These are phyloP conservation scores for Drosophila robusta DNA, from an alignment of 2,888 invertebrate species.

Conservation along the genomic window DNA sequence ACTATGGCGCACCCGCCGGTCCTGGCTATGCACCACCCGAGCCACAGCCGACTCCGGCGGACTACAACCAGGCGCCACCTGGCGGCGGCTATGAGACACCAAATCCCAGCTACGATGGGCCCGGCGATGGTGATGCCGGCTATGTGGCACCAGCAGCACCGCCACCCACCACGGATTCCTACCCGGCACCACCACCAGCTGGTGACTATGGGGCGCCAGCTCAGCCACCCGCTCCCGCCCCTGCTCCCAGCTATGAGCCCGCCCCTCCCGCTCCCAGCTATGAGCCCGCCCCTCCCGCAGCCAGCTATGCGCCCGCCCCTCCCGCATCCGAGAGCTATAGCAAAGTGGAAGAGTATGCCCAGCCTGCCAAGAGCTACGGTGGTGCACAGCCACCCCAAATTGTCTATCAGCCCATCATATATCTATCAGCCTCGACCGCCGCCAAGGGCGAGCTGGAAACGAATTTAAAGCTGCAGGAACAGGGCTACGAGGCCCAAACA, in stretches of 20 bases:
- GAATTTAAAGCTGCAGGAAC: constrained; percentile 13
- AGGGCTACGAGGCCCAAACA: constrained; percentile 22
- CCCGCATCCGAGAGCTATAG: constrained; percentile 31
- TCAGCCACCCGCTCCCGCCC: constrained; percentile 8
- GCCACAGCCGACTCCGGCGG: constrained; percentile 16
- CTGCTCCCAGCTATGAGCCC: constrained; percentile 30
- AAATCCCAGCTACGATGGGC: constrained; percentile 55
- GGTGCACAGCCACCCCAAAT: constrained; percentile 63
- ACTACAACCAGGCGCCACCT: constrained; percentile 33
- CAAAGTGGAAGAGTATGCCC: constrained; percentile 41
- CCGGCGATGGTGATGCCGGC: constrained; percentile 63
- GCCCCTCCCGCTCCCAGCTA: constrained; percentile 22
- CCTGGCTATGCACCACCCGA: constrained; percentile 39
- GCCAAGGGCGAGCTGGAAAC: constrained; percentile 7
- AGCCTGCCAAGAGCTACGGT: constrained; percentile 33
- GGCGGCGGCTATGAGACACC: constrained; percentile 36
- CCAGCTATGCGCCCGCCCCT: background rate
- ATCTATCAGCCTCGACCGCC: constrained; percentile 59
- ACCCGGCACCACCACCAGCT: constrained; percentile 11
- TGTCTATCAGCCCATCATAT: constrained; percentile 81
- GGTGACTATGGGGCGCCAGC: constrained; percentile 25
- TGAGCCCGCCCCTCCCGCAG: constrained; percentile 25
- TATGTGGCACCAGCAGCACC: constrained; percentile 45
- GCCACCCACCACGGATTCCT: constrained; percentile 24
- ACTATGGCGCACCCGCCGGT: constrained; percentile 38